These are phyloP conservation scores for Ennomos fuscantarius DNA, from an alignment of 2,888 invertebrate species.

Conservation along the genomic window DNA sequence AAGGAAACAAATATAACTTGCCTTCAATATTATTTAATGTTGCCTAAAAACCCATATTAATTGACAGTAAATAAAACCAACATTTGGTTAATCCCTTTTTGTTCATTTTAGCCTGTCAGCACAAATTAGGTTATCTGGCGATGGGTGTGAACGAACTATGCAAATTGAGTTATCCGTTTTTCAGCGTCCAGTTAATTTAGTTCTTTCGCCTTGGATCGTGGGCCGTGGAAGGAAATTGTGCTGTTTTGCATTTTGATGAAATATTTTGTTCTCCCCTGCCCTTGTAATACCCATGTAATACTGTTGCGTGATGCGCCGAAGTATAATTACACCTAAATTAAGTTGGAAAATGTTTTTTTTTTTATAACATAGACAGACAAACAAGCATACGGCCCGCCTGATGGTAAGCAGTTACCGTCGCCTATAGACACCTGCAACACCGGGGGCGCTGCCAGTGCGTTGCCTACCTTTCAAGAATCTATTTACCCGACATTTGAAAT, in stretches of 20 bases:
- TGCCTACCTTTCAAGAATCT: no score
- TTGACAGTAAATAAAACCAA: slow-evolving; percentile 41
- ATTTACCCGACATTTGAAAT: no score
- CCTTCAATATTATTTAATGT: slow-evolving; percentile 11
- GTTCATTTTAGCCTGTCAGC: slow-evolving; percentile 64
- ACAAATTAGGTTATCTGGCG: slow-evolving; percentile 72
- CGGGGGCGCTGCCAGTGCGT: no score
- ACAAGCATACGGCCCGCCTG: no score
- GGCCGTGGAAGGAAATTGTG: slow-evolving; percentile 57
- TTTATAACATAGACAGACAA: no score
- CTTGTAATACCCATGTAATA: slow-evolving; percentile 6
- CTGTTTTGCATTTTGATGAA: slow-evolving; percentile 82
- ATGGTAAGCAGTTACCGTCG: no score
- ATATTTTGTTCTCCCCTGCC: slow-evolving; percentile 56
- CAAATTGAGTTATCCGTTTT: slow-evolving; percentile 80
- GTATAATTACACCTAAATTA: neutral
- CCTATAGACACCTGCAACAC: no score
- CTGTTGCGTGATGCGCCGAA: slow-evolving; percentile 27
- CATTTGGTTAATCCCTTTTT: slow-evolving; percentile 46
- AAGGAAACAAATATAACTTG: no score
- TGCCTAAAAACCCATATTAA: slow-evolving; percentile 30
- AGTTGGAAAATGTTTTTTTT: no score
- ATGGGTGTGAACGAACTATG: slow-evolving; percentile 78
- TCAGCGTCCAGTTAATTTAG: slow-evolving; percentile 77
- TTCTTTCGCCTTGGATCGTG: slow-evolving; percentile 67